phyloP scores from a whole-genome alignment of 2,797 vertebrate species.

The Cyprinella venusta region DNA sequence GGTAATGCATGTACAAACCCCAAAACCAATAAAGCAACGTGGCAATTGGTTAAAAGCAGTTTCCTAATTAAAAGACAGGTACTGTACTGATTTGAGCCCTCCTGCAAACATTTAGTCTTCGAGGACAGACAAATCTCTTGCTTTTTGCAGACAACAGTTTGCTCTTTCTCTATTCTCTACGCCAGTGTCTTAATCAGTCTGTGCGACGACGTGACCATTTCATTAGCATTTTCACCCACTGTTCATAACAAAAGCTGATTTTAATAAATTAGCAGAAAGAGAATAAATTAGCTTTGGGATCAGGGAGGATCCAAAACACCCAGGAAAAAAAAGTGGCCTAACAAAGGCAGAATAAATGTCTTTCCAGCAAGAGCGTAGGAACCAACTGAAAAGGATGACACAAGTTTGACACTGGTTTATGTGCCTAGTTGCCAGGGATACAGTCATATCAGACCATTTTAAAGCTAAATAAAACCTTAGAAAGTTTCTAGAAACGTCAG shows the following conservation, averaged over 20 bases:
- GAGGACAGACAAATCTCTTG: constrained; percentile 67
- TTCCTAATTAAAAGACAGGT: constrained; percentile 89
- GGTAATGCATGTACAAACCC: constrained; percentile 64
- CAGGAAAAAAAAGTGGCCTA: constrained; percentile 25
- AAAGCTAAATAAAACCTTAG: constrained; percentile 1
- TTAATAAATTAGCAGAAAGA: constrained; percentile 62
- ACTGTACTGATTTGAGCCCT: constrained; percentile 78
- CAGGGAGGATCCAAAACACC: constrained; percentile 49
- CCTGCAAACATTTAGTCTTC: constrained; percentile 74
- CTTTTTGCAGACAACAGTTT: constrained; percentile 71
- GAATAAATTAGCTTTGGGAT: constrained; percentile 54
- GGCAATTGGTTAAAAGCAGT: constrained; percentile 79
- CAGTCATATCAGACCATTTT: background rate
- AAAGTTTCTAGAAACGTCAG: background rate
- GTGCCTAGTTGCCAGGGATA: constrained; percentile 13
- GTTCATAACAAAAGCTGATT: constrained; percentile 54
- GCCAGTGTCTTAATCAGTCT: constrained; percentile 62
- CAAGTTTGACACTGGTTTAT: constrained; percentile 7
- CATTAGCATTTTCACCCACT: constrained; percentile 65
- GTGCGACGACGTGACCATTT: constrained; percentile 60
- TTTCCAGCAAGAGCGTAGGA: constrained; percentile 31
- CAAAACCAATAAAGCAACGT: constrained; percentile 63
- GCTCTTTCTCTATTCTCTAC: constrained; percentile 52
- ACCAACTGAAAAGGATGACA: background rate
- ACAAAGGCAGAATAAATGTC: constrained; percentile 38